Percentiles rank a stretch among this genome's conserved stretches.
phyloP scores from a whole-genome alignment of 2,888 invertebrate species.

The Hydroisotoma schaefferi region DNA sequence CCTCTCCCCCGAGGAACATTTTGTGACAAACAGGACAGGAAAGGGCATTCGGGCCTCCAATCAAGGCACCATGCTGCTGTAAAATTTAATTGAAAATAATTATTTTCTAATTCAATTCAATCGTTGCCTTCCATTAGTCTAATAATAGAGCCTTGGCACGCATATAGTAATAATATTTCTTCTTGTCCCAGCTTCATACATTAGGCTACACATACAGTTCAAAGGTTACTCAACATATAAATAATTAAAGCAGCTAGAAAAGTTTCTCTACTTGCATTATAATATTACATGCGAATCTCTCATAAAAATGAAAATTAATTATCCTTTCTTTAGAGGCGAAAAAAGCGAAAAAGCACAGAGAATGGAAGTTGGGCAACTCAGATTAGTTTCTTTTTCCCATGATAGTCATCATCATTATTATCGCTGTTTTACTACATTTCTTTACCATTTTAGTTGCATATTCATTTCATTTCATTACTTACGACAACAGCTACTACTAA shows the following conservation, averaged over 20 bases:
- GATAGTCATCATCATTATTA: not conserved
- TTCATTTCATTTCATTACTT: too few relatives aligned
- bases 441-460: too few relatives aligned
- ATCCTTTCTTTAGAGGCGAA: not conserved
- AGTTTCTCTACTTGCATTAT: not conserved
- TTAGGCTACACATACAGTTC: not conserved
- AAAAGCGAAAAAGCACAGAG: not conserved
- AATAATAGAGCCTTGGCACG: not conserved
- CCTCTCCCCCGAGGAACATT: slow-evolving; percentile 82
- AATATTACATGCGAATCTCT: slow-evolving; percentile 8
- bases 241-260: not conserved
- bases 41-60: slow-evolving; percentile 86
- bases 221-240: too few relatives aligned
- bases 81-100: slow-evolving; percentile 20
- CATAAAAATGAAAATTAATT: too few relatives aligned
- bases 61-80: slow-evolving; percentile 91
- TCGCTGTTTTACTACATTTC: slow-evolving; percentile 26
- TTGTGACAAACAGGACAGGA: slow-evolving; percentile 89
- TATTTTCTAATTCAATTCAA: slow-evolving; percentile 1
- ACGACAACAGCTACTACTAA: too few relatives aligned
- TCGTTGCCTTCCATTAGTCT: not conserved
- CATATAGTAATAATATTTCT: not conserved
- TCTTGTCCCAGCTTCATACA: not conserved
- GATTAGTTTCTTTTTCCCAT: slow-evolving; percentile 13
- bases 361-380: slow-evolving; percentile 1